Percentiles rank a stretch among this genome's conserved stretches.
These are phyloP conservation scores for Setophaga petechia DNA, from an alignment of 2,113 vertebrate genomes.

Conservation along the genomic window DNA sequence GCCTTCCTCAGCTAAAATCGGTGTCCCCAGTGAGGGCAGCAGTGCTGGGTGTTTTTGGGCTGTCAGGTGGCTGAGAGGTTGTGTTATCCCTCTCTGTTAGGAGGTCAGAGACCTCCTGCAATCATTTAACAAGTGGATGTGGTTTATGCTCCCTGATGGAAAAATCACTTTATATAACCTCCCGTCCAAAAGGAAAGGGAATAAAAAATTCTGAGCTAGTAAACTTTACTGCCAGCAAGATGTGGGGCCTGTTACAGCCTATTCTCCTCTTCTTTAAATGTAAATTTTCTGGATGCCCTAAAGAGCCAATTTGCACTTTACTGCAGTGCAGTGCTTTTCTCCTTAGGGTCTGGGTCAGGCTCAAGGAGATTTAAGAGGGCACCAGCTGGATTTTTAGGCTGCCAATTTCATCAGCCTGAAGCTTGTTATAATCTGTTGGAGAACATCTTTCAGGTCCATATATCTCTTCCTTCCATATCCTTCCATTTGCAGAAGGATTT, in stretches of 20 bases:
- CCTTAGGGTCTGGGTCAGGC: conserved; percentile 15
- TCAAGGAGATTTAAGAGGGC: conserved; percentile 29
- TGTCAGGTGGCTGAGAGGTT: neutral
- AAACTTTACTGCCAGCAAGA: conserved; percentile 50
- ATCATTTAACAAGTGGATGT: neutral
- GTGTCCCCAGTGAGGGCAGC: neutral
- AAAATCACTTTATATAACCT: conserved; percentile 16
- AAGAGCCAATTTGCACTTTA: conserved; percentile 45
- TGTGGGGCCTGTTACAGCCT: neutral
- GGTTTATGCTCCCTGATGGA: conserved; percentile 20
- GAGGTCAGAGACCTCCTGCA: neutral
- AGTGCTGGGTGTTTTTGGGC: neutral
- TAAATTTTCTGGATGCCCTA: conserved; percentile 25
- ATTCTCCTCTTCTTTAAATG: conserved; percentile 42
- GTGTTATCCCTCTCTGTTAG: neutral
- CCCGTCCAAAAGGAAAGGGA: neutral
- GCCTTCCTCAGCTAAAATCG: neutral
- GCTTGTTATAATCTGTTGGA: neutral
- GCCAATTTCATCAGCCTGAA: conserved; percentile 5
- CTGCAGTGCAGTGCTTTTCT: neutral
- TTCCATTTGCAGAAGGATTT: neutral
- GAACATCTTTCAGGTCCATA: neutral
- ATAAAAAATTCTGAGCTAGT: conserved; percentile 44
- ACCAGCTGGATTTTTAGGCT: conserved; percentile 24
- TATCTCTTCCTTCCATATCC: neutral